Evolutionary conservation across 1,140 invertebrate species (phyloP).

Genomic region (Drosophila punjabiensis): DNA sequence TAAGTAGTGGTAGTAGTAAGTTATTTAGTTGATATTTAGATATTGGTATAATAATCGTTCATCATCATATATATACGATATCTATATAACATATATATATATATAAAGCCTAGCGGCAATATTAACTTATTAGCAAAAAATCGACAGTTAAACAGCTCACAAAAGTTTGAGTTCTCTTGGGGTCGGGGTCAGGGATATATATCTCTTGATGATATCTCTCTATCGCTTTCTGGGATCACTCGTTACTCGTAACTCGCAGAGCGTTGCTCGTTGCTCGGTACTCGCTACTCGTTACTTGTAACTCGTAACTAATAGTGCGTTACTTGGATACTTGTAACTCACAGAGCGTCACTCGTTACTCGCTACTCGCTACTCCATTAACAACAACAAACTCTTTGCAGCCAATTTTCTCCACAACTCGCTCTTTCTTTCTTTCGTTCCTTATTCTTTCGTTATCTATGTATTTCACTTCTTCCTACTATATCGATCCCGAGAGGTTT

Average conservation of each 20-base stretch:
- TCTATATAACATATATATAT: constrained; percentile 13
- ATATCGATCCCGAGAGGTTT: constrained; percentile 26
- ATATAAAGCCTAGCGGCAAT: constrained; percentile 33
- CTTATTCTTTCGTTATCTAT: constrained; percentile 2
- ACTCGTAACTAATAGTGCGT: not conserved
- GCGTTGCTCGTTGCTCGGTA: not conserved
- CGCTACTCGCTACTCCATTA: constrained; percentile 1
- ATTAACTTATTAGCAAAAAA: constrained; percentile 78
- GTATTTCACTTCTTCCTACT: constrained; percentile 22
- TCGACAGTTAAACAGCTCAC: constrained; percentile 81
- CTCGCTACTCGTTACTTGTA: constrained; percentile 9
- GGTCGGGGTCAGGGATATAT: constrained; percentile 21
- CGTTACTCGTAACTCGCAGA: not conserved
- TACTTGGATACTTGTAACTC: not conserved
- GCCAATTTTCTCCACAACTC: constrained; percentile 40
- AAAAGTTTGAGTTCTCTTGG: constrained; percentile 60
- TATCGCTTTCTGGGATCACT: constrained; percentile 15
- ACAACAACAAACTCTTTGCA: constrained; percentile 46
- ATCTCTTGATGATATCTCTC: constrained; percentile 29
- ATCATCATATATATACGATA: constrained; percentile 8
- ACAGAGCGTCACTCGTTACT: not conserved
- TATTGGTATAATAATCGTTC: constrained; percentile 44
- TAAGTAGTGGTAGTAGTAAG: constrained; percentile 16
- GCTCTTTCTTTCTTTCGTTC: constrained; percentile 7
- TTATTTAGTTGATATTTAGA: constrained; percentile 40